Base-by-base conservation (phyloP, 1,140 invertebrate species). In the Heterodera schachtii region DNA sequence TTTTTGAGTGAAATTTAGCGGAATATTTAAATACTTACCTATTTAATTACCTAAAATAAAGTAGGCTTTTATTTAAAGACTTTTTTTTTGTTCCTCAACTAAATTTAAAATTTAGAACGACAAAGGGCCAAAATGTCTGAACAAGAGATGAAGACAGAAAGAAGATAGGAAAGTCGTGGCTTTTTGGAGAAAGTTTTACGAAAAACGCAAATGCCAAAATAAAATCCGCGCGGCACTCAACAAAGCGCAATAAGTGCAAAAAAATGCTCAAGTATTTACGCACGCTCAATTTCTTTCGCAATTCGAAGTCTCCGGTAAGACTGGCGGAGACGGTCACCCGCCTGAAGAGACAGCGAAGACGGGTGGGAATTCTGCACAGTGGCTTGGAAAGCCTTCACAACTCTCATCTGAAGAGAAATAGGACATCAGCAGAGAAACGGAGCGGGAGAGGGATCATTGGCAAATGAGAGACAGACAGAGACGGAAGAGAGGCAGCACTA, bases 221-320 rank as follows among this genome's bases (percentile, higher is more conserved):
- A 31, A 70, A 70, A 19, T 8, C 69, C 31, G 69, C 69, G 69
- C 69, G 69, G 69, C 69, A 71, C 69, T 19, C 69, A 64, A 71
- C 69, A 71, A 8, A 41, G n/a, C 13, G 49, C 41, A 31, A 75
- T 4, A 75, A 21, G n/a, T 44, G 47, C 41, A 43, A 6, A 75
- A 75, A 21, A 49, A 21, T 6, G 13, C 13, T 16, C n/a, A 21
- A 21, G 19, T 64, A 16, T 60, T 43, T 69, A 81, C 47, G 43
- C 84, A 47, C 84, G 79, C 84, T 86, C 85, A 71, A 85, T 31
- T 78, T 86, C 85, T 74, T 85, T 86, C 46, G 85, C 85, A 79
- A 86, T 86, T 46, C 85, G 66, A 70, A 86, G 69, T 49, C 85
- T 75, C 19, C 85, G 78, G 66, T 87, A 86, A 19, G 71, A 76